These are phyloP conservation scores for Andrena minutula DNA, from an alignment of 2,888 invertebrate species.

Conservation along the genomic window DNA sequence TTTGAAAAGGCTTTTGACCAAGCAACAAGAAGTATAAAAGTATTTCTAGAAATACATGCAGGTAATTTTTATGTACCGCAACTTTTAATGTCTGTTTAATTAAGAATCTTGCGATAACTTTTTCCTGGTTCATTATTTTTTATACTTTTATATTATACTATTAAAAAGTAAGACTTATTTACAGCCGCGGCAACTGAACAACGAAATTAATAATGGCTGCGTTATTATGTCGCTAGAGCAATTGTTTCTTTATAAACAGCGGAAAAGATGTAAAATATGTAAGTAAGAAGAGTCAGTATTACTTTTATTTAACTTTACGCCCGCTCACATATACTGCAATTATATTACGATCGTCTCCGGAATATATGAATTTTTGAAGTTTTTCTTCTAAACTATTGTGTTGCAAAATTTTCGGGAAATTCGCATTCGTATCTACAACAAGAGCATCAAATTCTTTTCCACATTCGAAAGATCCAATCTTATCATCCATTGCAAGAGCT, in stretches of 20 bases:
- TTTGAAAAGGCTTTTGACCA: conserved; percentile 93
- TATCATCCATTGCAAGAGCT: conserved; percentile 91
- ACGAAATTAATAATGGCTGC: background rate
- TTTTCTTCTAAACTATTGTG: conserved; percentile 87
- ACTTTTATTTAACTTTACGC: conserved; percentile 85
- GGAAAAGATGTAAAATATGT: background rate
- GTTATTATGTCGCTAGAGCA: background rate
- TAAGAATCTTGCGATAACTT: background rate
- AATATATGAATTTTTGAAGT: conserved; percentile 91
- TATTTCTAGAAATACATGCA: conserved; percentile 86
- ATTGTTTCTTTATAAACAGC: background rate
- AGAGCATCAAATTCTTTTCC: conserved; percentile 96
- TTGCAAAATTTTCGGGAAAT: conserved; percentile 85
- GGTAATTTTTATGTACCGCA: conserved; percentile 7
- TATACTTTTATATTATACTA: background rate
- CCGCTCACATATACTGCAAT: conserved; percentile 91
- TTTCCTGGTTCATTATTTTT: background rate
- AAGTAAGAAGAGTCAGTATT: conserved; percentile 5
- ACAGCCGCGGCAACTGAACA: background rate
- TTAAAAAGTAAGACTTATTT: conserved; percentile 9
- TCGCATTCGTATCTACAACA: conserved; percentile 88
- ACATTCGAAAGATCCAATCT: conserved; percentile 91
- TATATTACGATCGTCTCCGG: conserved; percentile 95
- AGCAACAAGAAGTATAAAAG: conserved; percentile 89
- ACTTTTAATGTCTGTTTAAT: background rate